A percentile compares a stretch with the other conserved stretches of the same genome.
Conservation (phyloP, 2,888 invertebrate species). For the Buathra laborator region DNA sequence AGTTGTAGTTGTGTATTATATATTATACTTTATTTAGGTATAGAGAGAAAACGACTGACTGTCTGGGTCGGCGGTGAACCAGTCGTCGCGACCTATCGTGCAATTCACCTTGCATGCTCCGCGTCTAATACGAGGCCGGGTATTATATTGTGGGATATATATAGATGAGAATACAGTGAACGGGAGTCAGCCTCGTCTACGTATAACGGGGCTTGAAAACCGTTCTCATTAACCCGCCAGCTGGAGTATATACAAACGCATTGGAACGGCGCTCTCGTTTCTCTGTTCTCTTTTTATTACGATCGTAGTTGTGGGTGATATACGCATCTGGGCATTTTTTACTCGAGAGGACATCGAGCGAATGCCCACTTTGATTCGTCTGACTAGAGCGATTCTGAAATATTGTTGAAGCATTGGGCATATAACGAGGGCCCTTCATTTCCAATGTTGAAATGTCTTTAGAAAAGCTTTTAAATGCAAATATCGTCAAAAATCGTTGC, state of each 20-base stretch:
- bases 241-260: constrained; percentile 68
- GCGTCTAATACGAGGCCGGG: constrained; percentile 51
- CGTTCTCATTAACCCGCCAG: constrained; percentile 83
- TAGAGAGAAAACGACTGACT: constrained; percentile 28
- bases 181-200: constrained; percentile 62
- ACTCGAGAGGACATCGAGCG: constrained; percentile 77
- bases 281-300: constrained; percentile 77
- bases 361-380: constrained; percentile 81
- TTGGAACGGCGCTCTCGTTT: constrained; percentile 40
- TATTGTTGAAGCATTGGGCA: not conserved
- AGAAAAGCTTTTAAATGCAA: not conserved
- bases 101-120: constrained; percentile 53
- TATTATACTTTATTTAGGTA: constrained; percentile 60
- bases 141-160: constrained; percentile 19
- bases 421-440: not conserved
- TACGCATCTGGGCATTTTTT: constrained; percentile 72
- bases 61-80: constrained; percentile 55
- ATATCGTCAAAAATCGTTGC: too few relatives aligned
- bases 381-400: constrained; percentile 19
- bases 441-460: not conserved
- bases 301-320: constrained; percentile 1
- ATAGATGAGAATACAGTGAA: constrained; percentile 32
- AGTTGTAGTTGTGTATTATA: constrained; percentile 47
- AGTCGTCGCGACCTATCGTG: constrained; percentile 50
- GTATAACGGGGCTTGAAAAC: constrained; percentile 81